Evolutionary conservation across 2,797 vertebrate species (phyloP), one percentile per base, ranked within the genome.

Genomic region (Hydrocynus forskahlii): DNA sequence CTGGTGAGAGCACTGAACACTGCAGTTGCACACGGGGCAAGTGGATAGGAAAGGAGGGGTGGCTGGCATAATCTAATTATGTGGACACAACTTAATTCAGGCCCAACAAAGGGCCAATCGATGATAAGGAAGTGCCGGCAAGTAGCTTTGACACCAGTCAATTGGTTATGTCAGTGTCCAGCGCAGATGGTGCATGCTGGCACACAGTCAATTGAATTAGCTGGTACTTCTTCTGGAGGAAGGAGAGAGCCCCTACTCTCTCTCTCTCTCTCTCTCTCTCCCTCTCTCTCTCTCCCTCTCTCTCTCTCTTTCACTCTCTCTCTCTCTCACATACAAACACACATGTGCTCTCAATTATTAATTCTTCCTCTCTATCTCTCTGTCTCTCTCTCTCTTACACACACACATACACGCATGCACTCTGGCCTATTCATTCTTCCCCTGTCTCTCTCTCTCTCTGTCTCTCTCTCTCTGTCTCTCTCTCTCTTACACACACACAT

Each of bases 21-120:
- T 25, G 54, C 45, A 54, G 43, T 60, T n/a, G 60, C 80, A 78
- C 43, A 76, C 23, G 38, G 76, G 52, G 12, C 1, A 21, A 79
- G 72, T 17, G 76, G 17, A 77, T 35, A 12, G 40, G 7, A 81
- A 67, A 57, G 76, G 64, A 82, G 64, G 43, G 45, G 55, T 83
- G 84, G 54, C 72, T 84, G 79, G 81, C 54, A 78, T 84, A 81
- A 87, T 81, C 81, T 87, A 83, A 87, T 87, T 87, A 87, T 71
- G 71, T 70, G 66, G 63, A 84, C 81, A 72, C 76, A 86, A 62
- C 81, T 87, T 86, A 84, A 86, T 86, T 86, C 68, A 81, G 78
- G 43, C 63, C 68, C 73, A 83, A 84, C 83, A 87, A 87, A 83
- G 76, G 69, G 66, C 68, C 76, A 87, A 87, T 87, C 86, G 74